Conservation (phyloP, 2,113 vertebrate species). For the Proteles cristata region DNA sequence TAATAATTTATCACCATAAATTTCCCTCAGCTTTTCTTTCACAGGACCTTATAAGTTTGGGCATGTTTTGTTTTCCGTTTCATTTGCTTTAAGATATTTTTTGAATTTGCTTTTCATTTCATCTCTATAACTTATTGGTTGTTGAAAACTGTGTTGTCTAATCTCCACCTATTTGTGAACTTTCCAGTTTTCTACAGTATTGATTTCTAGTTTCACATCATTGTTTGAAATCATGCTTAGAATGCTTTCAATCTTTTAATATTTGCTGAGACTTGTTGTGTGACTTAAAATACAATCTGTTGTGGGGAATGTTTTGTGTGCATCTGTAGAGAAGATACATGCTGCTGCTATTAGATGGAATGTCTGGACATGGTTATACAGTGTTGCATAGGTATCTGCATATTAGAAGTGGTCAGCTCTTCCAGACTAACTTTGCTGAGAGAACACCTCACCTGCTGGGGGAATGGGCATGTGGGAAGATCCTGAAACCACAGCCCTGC, state of each 20-base stretch:
- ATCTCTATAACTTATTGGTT: neutral
- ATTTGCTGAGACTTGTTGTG: neutral
- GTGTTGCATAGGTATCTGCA: accelerated
- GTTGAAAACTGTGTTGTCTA: neutral
- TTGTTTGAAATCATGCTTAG: neutral
- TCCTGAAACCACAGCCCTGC: neutral
- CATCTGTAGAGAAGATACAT: neutral
- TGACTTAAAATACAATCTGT: neutral
- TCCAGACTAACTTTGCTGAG: neutral
- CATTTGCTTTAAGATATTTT: neutral
- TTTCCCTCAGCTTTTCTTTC: neutral
- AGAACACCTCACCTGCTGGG: neutral
- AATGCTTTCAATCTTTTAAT: neutral
- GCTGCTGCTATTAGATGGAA: neutral
- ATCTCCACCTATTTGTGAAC: neutral
- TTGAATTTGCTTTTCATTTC: neutral
- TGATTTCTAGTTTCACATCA: neutral
- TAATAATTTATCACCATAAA: neutral
- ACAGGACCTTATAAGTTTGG: neutral
- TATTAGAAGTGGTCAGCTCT: neutral
- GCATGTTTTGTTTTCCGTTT: neutral
- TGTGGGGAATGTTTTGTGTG: neutral
- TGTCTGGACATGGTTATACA: no score
- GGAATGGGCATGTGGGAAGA: neutral
- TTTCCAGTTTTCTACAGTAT: neutral